Conservation (phyloP, 2,113 vertebrate genomes). For the Neolamprologus sp. region DNA sequence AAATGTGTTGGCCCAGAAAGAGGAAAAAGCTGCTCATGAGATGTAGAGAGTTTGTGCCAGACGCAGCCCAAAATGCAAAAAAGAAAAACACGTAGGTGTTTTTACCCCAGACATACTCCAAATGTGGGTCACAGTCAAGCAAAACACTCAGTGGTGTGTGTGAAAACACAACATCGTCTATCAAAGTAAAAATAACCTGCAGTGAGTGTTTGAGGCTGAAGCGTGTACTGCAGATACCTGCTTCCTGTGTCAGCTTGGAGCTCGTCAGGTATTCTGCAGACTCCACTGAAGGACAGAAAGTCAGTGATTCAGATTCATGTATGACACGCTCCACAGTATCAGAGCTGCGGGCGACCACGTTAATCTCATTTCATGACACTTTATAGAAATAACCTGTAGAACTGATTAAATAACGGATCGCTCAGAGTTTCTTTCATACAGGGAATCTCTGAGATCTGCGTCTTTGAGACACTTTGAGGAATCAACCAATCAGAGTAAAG, state of each 20-base stretch:
- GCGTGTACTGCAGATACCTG: not conserved
- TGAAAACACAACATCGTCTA: not conserved
- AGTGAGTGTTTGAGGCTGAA: not conserved
- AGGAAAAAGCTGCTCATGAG: not conserved
- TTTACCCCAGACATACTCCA: not conserved
- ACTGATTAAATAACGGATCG: fast-evolving
- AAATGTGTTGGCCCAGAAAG: not conserved
- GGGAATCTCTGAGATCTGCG: not conserved
- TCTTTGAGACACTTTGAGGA: not conserved
- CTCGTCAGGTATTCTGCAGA: not conserved
- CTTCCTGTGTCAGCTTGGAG: constrained; percentile 47
- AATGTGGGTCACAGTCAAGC: not conserved
- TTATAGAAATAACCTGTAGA: not conserved
- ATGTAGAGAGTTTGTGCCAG: not conserved
- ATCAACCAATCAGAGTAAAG: not conserved
- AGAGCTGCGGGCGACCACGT: fast-evolving
- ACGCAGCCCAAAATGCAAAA: too few relatives aligned
- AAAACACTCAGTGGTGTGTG: fast-evolving
- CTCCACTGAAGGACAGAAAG: not conserved
- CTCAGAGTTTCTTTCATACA: not conserved
- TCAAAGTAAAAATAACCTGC: not conserved
- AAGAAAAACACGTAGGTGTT: not conserved
- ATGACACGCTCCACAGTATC: fast-evolving
- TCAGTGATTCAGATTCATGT: not conserved
- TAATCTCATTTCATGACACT: not conserved